Conservation (phyloP, 2,113 vertebrate genomes). For the Rhinolophus ferrumequinum region DNA sequence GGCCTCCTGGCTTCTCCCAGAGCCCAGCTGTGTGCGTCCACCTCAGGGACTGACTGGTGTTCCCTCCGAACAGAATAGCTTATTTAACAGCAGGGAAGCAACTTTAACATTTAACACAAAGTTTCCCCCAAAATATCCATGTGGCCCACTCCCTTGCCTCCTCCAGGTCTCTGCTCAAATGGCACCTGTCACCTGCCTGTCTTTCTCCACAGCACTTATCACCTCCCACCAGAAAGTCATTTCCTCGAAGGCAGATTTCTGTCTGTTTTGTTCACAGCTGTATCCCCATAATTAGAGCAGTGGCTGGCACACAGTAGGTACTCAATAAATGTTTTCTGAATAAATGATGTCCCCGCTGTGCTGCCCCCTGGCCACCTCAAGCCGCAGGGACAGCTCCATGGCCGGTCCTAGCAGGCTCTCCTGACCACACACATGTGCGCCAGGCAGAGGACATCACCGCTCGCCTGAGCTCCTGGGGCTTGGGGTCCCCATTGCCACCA, state of each 20-base stretch:
- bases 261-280: background rate
- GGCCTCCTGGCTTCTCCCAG: background rate
- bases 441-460: background rate
- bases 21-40: background rate
- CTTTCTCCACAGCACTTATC: background rate
- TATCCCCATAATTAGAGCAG: background rate
- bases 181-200: background rate
- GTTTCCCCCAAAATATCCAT: background rate
- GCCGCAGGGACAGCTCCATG: background rate
- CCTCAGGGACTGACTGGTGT: background rate
- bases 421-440: background rate
- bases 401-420: background rate
- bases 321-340: background rate
- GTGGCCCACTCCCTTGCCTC: background rate
- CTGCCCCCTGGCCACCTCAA: background rate
- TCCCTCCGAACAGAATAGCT: too few species aligned
- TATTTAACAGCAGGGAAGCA: background rate
- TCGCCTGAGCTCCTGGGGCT: background rate
- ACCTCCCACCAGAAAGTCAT: background rate
- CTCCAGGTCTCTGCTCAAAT: background rate
- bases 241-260: background rate
- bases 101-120: background rate
- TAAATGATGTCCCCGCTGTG: background rate
- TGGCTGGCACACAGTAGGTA: background rate
- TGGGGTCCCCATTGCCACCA: too few species aligned